Evolutionary conservation across 2,888 invertebrate species (phyloP).

Genomic region (Nephrotoma appendiculata): DNA sequence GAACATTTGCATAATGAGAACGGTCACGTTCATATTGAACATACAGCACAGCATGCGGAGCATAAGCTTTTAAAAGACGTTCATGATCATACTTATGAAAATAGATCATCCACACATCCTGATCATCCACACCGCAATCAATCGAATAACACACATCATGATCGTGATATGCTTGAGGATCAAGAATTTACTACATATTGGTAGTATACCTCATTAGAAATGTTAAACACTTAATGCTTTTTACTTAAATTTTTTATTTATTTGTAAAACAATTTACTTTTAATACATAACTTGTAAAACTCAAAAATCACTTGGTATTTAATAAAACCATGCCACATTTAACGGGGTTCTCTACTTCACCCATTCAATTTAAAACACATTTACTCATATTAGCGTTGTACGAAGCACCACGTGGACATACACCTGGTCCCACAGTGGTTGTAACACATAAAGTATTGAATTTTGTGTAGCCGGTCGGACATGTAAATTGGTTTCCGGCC

Average conservation of each 20-base stretch:
- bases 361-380: neutral
- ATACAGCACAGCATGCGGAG: neutral
- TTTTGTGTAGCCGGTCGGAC: neutral
- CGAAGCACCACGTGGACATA: neutral
- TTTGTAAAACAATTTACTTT: neutral
- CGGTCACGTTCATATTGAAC: neutral
- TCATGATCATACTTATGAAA: too few relatives aligned
- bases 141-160: neutral
- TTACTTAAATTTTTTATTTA: too few relatives aligned
- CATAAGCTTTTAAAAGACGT: neutral
- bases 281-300: neutral
- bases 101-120: too few relatives aligned
- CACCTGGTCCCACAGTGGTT: neutral
- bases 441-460: neutral
- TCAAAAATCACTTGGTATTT: neutral
- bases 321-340: neutral
- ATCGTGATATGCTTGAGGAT: neutral
- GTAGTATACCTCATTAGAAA: neutral
- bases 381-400: neutral
- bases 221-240: neutral
- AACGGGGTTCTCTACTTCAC: neutral
- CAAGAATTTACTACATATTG: neutral
- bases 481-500: neutral
- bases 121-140: neutral
- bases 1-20: neutral